These are phyloP conservation scores for Druon quercuslanigerum DNA, from an alignment of 1,140 invertebrate genomes.

Conservation along the genomic window DNA sequence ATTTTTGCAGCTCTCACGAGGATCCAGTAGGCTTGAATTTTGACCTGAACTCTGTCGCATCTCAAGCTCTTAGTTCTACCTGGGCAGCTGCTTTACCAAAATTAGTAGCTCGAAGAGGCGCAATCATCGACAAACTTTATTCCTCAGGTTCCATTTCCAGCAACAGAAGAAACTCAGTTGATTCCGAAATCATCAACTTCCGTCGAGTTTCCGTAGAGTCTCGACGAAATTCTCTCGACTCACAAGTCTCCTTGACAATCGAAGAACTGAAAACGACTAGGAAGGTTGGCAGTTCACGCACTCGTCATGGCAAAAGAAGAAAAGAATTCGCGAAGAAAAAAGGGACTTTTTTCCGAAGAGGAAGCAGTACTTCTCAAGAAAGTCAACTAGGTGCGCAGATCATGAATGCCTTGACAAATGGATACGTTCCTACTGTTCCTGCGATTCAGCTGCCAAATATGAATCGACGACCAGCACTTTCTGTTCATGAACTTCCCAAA, in stretches of 20 bases:
- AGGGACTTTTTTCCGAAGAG: constrained; percentile 77
- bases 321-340: constrained; percentile 63
- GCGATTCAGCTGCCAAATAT: constrained; percentile 74
- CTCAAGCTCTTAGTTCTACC: constrained; percentile 85
- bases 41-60: constrained; percentile 87
- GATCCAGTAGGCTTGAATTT: constrained; percentile 93
- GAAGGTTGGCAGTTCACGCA: constrained; percentile 33
- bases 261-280: constrained; percentile 83
- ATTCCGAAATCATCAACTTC: constrained; percentile 88
- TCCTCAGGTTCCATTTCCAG: constrained; percentile 79
- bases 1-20: constrained; percentile 88
- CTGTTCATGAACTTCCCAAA: constrained; percentile 72
- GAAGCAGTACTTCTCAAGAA: constrained; percentile 87
- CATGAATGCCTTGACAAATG: constrained; percentile 72
- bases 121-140: constrained; percentile 77
- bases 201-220: constrained; percentile 89
- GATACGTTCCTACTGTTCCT: constrained; percentile 71
- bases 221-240: constrained; percentile 88
- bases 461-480: constrained; percentile 77
- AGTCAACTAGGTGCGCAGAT: constrained; percentile 82
- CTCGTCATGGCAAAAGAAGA: constrained; percentile 45
- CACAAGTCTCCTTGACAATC: constrained; percentile 88
- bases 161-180: constrained; percentile 79
- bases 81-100: constrained; percentile 93
- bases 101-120: constrained; percentile 88